A percentile compares a stretch with the other conserved stretches of the same genome.
Conservation (phyloP, 2,797 vertebrate genomes). For the Limnodromus scolopaceus region DNA sequence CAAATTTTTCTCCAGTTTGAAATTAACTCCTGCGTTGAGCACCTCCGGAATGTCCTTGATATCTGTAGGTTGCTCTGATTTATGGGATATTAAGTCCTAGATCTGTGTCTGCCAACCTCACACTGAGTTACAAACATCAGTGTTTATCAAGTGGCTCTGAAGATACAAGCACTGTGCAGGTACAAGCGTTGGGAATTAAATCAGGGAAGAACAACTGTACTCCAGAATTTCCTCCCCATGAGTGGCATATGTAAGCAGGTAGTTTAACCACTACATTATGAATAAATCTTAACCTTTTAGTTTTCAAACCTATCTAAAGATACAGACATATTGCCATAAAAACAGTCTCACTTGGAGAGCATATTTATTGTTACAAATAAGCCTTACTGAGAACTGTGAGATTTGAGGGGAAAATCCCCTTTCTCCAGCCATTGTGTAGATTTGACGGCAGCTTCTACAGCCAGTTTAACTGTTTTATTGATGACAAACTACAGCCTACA, state of each 20-base stretch:
- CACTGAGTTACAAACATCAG: background rate
- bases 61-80: constrained; percentile 5
- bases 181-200: background rate
- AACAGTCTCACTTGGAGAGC: background rate
- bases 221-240: background rate
- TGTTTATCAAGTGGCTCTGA: background rate
- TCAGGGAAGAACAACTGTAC: background rate
- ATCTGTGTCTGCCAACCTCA: background rate
- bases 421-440: background rate
- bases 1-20: background rate
- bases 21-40: background rate
- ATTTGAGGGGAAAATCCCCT: background rate
- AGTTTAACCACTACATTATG: background rate
- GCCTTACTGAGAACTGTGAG: background rate
- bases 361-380: background rate
- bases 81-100: background rate
- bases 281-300: constrained; percentile 30
- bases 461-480: background rate
- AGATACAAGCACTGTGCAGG: background rate
- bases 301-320: background rate
- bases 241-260: background rate
- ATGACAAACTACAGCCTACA: background rate
- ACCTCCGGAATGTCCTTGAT: background rate
- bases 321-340: background rate
- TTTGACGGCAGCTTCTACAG: background rate